These are phyloP conservation scores for Cheilosia scutellata DNA, from an alignment of 2,888 invertebrate genomes.

Conservation along the genomic window DNA sequence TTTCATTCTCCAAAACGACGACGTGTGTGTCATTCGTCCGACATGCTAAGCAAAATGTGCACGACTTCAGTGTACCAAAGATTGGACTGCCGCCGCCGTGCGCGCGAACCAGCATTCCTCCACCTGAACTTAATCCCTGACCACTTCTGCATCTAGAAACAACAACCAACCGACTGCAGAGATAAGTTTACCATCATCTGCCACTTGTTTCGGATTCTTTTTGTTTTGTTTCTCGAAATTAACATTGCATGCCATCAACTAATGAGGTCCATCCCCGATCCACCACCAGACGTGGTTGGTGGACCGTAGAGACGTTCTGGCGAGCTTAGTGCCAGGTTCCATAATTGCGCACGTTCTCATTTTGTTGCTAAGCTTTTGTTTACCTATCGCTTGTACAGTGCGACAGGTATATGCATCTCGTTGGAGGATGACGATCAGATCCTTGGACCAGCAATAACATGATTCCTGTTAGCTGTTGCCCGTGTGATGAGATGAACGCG, in stretches of 20 bases:
- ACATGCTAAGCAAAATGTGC: conserved; percentile 71
- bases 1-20: conserved; percentile 69
- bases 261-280: conserved; percentile 65
- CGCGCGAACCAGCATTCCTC: conserved; percentile 63
- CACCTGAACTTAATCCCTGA: conserved; percentile 54
- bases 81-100: conserved; percentile 40
- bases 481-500: conserved; percentile 36
- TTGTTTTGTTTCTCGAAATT: conserved; percentile 56
- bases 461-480: background rate
- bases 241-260: conserved; percentile 74
- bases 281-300: conserved; percentile 23
- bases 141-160: conserved; percentile 16
- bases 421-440: conserved; percentile 51
- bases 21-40: conserved; percentile 75
- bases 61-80: conserved; percentile 67
- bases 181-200: conserved; percentile 46
- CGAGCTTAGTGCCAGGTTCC: conserved; percentile 54
- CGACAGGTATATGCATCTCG: conserved; percentile 42
- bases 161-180: conserved; percentile 8
- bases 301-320: conserved; percentile 58
- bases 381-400: conserved; percentile 43
- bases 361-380: conserved; percentile 62
- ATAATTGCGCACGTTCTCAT: conserved; percentile 67
- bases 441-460: conserved; percentile 52
- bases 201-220: conserved; percentile 58